Base-by-base conservation (phyloP, 2,888 invertebrate genomes). In the Phrixothrix hirtus region DNA sequence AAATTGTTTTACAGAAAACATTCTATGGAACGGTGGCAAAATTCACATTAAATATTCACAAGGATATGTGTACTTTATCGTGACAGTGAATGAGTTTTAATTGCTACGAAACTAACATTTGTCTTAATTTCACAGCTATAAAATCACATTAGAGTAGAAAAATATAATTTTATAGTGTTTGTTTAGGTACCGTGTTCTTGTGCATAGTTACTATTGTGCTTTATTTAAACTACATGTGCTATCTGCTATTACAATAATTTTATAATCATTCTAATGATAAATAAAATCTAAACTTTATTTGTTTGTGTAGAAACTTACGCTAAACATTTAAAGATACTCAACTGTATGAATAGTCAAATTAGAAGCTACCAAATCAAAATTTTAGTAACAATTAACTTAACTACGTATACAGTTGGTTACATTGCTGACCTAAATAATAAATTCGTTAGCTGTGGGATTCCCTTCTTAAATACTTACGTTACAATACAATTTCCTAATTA, bases 141-240 rank as follows among this genome's bases (percentile, higher is more conserved):
- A 49, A 45, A 49, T 54, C 54, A 54, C 54, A 49, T 54, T 49
- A 44, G 35, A 41, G 49, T 54, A 54, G 29, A 54, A 54, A 54
- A 54, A 54, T 54, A 54, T 38, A 44, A n/a, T 31, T 36, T 26
- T 74, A 74, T 16, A 32, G n/a, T 34, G 10, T 27, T 11, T 16
- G 10, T 36, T 36, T 25, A 25, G 25, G 27, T 15, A 16, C 15
- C 30, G 30, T n/a, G 9, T 13, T 15, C 27, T 26, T 11, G 72
- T 75, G 75, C 74, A 75, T 75, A 64, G 65, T 73, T 68, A 64
- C 51, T 67, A 60, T 17, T 13, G 21, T 17, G 45, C 78, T 78
- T 70, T 67, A 75, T 13, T 31, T 79, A 78, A 78, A 31, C 52
- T 53, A 53, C 52, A 53, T 42, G 52, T 47, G 52, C 52, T 47